A percentile compares a stretch with the other conserved stretches of the same genome.
Evolutionary conservation across 2,888 invertebrate species (phyloP).

Genomic region (Pogonocherus hispidulus): DNA sequence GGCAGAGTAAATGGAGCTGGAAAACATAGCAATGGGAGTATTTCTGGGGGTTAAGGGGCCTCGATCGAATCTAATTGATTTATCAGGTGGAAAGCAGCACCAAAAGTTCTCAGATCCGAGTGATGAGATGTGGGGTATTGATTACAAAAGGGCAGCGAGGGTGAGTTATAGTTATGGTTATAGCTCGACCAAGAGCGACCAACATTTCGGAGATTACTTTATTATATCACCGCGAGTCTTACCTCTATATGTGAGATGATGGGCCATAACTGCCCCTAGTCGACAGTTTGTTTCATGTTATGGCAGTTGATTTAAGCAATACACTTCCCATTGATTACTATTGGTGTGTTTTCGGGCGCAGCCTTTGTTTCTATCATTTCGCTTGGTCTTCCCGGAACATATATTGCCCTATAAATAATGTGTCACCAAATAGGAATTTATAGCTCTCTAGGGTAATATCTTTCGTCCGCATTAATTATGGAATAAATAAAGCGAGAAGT

Average conservation of each 20-base stretch:
- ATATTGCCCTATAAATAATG: slow-evolving; percentile 61
- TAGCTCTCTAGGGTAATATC: slow-evolving; percentile 56
- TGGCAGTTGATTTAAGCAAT: slow-evolving; percentile 66
- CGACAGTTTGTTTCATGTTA: slow-evolving; percentile 67
- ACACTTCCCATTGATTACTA: slow-evolving; percentile 64
- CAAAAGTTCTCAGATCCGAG: slow-evolving; percentile 57
- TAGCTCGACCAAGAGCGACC: slow-evolving; percentile 64
- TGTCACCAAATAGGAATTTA: slow-evolving; percentile 60
- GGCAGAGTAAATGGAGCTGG: not conserved
- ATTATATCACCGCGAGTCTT: slow-evolving; percentile 66
- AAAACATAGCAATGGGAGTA: not conserved
- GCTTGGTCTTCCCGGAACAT: slow-evolving; percentile 52
- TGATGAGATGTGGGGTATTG: slow-evolving; percentile 53
- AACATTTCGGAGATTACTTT: slow-evolving; percentile 68
- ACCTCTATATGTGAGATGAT: slow-evolving; percentile 68
- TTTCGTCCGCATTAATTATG: slow-evolving; percentile 59
- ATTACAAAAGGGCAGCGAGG: slow-evolving; percentile 59
- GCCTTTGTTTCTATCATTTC: slow-evolving; percentile 61
- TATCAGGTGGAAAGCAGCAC: slow-evolving; percentile 67
- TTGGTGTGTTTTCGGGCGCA: slow-evolving; percentile 50
- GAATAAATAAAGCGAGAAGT: slow-evolving; percentile 51
- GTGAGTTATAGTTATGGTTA: slow-evolving; percentile 69
- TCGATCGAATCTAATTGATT: slow-evolving; percentile 62
- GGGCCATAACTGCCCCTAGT: slow-evolving; percentile 66
- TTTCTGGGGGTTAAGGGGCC: not conserved